These are phyloP conservation scores for Hippocampus guttulatus DNA, from an alignment of 2,113 vertebrate species.

Conservation along the genomic window DNA sequence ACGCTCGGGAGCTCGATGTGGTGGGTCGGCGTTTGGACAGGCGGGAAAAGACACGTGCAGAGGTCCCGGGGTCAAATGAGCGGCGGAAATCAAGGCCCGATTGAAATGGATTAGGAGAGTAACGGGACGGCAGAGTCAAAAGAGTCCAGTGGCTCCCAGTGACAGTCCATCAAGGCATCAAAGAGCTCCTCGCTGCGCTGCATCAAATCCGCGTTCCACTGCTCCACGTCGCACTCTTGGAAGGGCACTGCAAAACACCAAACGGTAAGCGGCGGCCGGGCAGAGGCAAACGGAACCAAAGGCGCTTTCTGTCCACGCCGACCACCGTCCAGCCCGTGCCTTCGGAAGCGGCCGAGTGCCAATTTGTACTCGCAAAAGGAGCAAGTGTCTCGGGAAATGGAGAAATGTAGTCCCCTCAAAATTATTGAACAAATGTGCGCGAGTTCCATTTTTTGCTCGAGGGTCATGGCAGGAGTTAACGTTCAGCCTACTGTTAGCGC, in stretches of 20 bases:
- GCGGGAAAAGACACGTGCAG: background rate
- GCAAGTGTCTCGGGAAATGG: no score
- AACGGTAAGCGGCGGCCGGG: background rate
- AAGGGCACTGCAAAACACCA: conserved; percentile 58
- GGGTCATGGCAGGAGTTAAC: no score
- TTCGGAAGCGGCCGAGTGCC: no score
- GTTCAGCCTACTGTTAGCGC: no score
- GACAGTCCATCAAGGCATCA: conserved; percentile 84
- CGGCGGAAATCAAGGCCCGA: background rate
- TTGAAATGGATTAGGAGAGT: conserved; percentile 50
- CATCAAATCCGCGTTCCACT: conserved; percentile 85
- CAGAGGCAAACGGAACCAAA: background rate
- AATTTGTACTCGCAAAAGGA: no score
- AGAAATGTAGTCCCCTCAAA: no score
- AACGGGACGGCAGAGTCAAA: conserved; percentile 75
- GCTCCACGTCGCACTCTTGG: conserved; percentile 75
- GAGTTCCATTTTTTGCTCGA: no score
- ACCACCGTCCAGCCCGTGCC: background rate
- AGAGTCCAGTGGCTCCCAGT: conserved; percentile 86
- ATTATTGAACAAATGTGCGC: no score
- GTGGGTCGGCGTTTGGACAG: background rate
- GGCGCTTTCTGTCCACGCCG: background rate
- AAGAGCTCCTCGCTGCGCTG: conserved; percentile 88
- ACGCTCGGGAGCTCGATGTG: conserved; percentile 3
- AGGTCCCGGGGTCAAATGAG: background rate